Evolutionary conservation across 1,140 invertebrate genomes (phyloP), one percentile per base, ranked within the genome.

Genomic region (Drosophila orena): DNA sequence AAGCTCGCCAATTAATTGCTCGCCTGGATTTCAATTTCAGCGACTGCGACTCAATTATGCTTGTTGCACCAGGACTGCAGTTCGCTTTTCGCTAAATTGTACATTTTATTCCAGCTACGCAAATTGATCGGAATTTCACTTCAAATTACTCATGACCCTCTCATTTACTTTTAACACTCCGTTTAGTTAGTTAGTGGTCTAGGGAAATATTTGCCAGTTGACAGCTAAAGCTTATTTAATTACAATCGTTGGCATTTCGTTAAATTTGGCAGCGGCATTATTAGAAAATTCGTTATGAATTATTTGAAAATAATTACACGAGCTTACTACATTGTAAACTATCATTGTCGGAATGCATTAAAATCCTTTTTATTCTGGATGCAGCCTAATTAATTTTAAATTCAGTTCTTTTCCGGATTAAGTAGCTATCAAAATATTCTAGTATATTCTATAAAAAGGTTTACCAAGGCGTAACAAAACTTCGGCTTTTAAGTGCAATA

Each of bases 1-100:
- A 37, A 62, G 50, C 50, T 38, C 20, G 22, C 12, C 65, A 72
- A 88, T 79, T 79, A 49, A 73, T 88, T 68, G 38, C 50, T 46
- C 42, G 56, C 27, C 43, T 47, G 53, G 60, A 55, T 35, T 55
- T 62, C 55, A 11, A 44, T 30, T 42, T 3, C 17, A 17, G 24
- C 27, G 15, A 34, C 15, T 10, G 35, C 44, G 35, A 44, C 43
- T 69, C 58, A 44, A 57, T 40, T 60, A 77, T 64, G 62, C 66
- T 69, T 55, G 64, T 30, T 24, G 38, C 49, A 69, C 17, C 24
- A 38, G 49, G 37, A 62, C 38, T 62, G 22, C 56, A 47, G 20
- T 17, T 34, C 3, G 24, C 27, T n/a, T 20, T 17, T 34, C 3
- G 24, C 27, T n/a, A 24, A 24, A n/a, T 30, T 3, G 2, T 30